These are phyloP conservation scores for Xerus inauris DNA, from an alignment of 2,113 vertebrate species.

Conservation along the genomic window DNA sequence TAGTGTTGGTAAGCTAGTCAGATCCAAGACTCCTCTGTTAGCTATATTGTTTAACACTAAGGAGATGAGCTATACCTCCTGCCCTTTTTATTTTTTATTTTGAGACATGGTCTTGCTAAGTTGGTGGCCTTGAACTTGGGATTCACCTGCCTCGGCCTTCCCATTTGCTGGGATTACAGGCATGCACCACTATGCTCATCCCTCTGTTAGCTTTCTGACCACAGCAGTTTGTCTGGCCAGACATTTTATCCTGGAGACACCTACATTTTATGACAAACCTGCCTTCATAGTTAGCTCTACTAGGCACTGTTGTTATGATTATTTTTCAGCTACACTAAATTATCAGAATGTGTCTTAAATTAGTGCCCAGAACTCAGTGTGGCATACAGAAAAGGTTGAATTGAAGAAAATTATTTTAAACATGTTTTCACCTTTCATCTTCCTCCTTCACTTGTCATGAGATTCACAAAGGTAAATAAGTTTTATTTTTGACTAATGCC, in stretches of 20 bases:
- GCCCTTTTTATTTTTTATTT: too few species aligned
- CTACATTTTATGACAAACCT: background rate
- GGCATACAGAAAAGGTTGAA: background rate
- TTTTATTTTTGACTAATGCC: conserved; percentile 48
- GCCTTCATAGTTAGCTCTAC: background rate
- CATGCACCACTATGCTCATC: too few species aligned
- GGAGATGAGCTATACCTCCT: too few species aligned
- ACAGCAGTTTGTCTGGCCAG: background rate
- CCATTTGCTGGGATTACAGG: too few species aligned
- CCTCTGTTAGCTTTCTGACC: background rate
- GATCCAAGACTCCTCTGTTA: background rate
- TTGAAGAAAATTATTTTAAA: conserved; percentile 49
- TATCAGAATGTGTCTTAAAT: background rate
- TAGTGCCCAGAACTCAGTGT: background rate
- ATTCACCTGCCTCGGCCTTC: too few species aligned
- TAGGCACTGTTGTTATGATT: background rate
- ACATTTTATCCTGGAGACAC: background rate
- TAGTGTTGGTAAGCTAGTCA: conserved; percentile 93
- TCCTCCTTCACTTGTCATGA: background rate
- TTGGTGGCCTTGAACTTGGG: too few species aligned
- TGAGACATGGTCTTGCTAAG: too few species aligned
- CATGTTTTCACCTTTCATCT: conserved; percentile 12
- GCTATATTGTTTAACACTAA: background rate
- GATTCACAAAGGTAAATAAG: conserved; percentile 36
- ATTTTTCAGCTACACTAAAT: conserved; percentile 22